phyloP scores from a whole-genome alignment of 1,140 invertebrate species.

The Amphibalanus amphitrite region DNA sequence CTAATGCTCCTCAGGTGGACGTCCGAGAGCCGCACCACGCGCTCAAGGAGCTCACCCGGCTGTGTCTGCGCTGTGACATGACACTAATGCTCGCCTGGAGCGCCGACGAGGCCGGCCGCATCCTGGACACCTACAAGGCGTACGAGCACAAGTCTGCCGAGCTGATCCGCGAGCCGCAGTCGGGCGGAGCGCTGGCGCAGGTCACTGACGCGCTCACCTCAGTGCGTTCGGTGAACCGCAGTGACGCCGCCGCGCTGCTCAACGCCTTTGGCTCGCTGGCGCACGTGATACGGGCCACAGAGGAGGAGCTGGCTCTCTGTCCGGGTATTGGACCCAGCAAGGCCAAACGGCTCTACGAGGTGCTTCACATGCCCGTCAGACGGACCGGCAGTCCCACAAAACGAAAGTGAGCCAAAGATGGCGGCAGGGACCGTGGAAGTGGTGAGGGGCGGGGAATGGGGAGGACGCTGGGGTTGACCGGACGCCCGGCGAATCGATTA shows the following conservation, averaged over 20 bases:
- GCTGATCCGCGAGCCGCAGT: constrained; percentile 65
- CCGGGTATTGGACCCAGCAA: constrained; percentile 78
- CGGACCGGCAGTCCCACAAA: too few species aligned
- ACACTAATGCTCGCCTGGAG: constrained; percentile 88
- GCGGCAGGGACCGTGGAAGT: too few species aligned
- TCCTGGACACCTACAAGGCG: constrained; percentile 87
- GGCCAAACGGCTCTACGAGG: constrained; percentile 31
- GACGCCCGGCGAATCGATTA: too few species aligned
- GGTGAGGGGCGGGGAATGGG: too few species aligned
- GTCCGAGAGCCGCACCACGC: constrained; percentile 63
- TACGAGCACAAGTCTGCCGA: constrained; percentile 89
- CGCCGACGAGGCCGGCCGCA: constrained; percentile 78
- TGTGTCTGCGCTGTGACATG: constrained; percentile 78
- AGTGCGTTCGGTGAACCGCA: constrained; percentile 83
- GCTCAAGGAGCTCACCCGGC: constrained; percentile 74
- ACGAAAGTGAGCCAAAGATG: not conserved
- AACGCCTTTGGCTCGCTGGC: constrained; percentile 62
- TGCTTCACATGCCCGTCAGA: not conserved
- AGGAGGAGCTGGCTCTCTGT: constrained; percentile 56
- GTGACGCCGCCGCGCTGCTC: constrained; percentile 71
- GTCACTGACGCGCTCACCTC: constrained; percentile 47
- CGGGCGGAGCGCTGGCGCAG: constrained; percentile 35
- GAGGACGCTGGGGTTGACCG: too few species aligned
- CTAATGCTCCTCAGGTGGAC: constrained; percentile 52
- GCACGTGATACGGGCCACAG: constrained; percentile 51